Evolutionary conservation across 2,113 vertebrate species (phyloP).

Genomic region (Ahaetulla prasina): DNA sequence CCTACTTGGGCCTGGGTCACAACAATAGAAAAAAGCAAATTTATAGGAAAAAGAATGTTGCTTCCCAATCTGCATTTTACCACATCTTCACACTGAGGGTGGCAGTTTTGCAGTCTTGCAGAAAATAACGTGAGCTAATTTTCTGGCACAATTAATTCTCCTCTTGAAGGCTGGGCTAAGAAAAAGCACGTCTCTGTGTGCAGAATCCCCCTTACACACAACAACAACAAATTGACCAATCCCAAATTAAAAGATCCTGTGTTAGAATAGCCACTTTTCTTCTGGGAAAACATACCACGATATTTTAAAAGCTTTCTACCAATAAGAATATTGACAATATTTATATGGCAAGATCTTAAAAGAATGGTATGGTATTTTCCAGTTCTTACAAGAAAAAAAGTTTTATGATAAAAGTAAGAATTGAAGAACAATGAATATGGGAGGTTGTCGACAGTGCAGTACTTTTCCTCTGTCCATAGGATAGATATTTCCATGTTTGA

Average conservation of each 20-base stretch:
- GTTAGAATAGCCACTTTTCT: neutral
- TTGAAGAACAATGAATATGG: neutral
- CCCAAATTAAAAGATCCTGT: neutral
- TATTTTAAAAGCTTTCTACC: neutral
- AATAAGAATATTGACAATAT: neutral
- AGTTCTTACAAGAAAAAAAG: neutral
- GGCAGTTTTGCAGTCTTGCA: neutral
- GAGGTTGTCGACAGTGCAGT: neutral
- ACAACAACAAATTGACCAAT: neutral
- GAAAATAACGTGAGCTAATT: neutral
- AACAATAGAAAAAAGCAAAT: neutral
- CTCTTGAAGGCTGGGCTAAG: neutral
- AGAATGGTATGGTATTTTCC: neutral
- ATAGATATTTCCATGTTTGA: neutral
- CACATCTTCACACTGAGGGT: neutral
- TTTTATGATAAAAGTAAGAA: neutral
- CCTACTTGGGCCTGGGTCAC: too few relatives aligned
- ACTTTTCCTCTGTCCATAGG: neutral
- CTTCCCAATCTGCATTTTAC: neutral
- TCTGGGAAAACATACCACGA: neutral
- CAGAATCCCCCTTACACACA: neutral
- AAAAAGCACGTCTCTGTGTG: neutral
- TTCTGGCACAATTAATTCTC: neutral
- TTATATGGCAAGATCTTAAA: neutral
- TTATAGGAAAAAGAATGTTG: neutral